A percentile compares a stretch with the other conserved stretches of the same genome.
phyloP scores from a whole-genome alignment of 1,140 invertebrate genomes.

The Drosophila nigromelanica region DNA sequence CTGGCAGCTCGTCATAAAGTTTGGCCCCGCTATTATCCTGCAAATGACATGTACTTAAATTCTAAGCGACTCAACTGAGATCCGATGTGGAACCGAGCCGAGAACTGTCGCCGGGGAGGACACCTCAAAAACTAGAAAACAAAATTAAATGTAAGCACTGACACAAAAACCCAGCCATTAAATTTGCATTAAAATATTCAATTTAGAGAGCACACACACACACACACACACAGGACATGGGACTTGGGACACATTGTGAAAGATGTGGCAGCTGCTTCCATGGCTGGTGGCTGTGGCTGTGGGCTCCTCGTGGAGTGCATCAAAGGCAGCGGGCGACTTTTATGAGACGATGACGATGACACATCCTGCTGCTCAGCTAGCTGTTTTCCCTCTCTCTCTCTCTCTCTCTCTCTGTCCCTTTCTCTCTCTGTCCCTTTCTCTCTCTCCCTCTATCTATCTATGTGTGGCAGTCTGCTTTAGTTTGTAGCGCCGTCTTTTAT shows the following conservation, averaged over 20 bases:
- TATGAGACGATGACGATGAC: conserved; percentile 59
- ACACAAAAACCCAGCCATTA: conserved; percentile 63
- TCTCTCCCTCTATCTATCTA: not conserved
- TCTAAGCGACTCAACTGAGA: conserved; percentile 5
- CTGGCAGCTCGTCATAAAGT: conserved; percentile 18
- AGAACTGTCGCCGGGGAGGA: not conserved
- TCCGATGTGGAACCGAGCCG: not conserved
- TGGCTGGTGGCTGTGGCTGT: not conserved
- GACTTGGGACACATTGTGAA: conserved; percentile 2
- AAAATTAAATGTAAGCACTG: conserved; percentile 64
- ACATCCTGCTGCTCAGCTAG: conserved; percentile 58
- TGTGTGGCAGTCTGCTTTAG: conserved; percentile 11
- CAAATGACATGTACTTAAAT: conserved; percentile 40
- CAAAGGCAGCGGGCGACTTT: conserved; percentile 62
- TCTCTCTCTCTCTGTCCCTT: not conserved
- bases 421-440: not conserved
- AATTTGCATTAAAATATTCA: conserved; percentile 81
- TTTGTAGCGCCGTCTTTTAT: conserved; percentile 61
- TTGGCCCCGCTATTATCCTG: conserved; percentile 40
- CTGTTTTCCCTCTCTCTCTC: conserved; percentile 23
- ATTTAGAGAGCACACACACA: conserved; percentile 43
- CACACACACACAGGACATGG: conserved; percentile 11
- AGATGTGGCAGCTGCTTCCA: conserved; percentile 52
- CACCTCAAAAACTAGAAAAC: conserved; percentile 49
- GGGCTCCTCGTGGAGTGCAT: conserved; percentile 41